Percentiles rank a stretch among this genome's conserved stretches.
Evolutionary conservation across 2,113 vertebrate species (phyloP).

Genomic region (Oxyura jamaicensis): DNA sequence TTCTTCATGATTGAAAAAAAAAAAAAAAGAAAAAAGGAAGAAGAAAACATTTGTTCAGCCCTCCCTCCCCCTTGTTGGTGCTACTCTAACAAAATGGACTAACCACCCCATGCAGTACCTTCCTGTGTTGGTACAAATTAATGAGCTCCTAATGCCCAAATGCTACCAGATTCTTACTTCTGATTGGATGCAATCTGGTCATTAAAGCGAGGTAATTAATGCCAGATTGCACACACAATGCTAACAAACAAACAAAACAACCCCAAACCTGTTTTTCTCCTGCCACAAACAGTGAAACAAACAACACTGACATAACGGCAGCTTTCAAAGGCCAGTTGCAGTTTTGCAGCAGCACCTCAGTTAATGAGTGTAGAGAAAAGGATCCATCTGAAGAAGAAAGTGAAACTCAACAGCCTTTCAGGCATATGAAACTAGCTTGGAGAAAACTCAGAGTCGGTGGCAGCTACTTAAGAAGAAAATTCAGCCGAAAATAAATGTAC

Average conservation of each 20-base stretch:
- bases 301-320: slow-evolving; percentile 49
- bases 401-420: slow-evolving; percentile 53
- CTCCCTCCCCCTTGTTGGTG: background rate
- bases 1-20: background rate
- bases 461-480: slow-evolving; percentile 48
- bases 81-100: background rate
- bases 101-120: background rate
- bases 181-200: slow-evolving; percentile 40
- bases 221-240: slow-evolving; percentile 64
- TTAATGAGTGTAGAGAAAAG: slow-evolving; percentile 59
- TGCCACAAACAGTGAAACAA: slow-evolving; percentile 61
- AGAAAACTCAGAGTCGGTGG: slow-evolving; percentile 36
- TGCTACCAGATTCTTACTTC: slow-evolving; percentile 26
- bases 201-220: slow-evolving; percentile 69
- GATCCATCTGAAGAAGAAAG: slow-evolving; percentile 58
- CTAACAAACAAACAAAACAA: slow-evolving; percentile 65
- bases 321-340: slow-evolving; percentile 61
- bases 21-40: background rate
- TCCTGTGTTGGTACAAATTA: background rate
- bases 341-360: slow-evolving; percentile 44
- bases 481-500: slow-evolving; percentile 17
- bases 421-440: slow-evolving; percentile 49
- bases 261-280: slow-evolving; percentile 52
- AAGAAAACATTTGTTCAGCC: background rate
- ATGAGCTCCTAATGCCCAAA: slow-evolving; percentile 44